phyloP scores from a whole-genome alignment of 2,888 invertebrate genomes.

The Chymomyza procnemis region DNA sequence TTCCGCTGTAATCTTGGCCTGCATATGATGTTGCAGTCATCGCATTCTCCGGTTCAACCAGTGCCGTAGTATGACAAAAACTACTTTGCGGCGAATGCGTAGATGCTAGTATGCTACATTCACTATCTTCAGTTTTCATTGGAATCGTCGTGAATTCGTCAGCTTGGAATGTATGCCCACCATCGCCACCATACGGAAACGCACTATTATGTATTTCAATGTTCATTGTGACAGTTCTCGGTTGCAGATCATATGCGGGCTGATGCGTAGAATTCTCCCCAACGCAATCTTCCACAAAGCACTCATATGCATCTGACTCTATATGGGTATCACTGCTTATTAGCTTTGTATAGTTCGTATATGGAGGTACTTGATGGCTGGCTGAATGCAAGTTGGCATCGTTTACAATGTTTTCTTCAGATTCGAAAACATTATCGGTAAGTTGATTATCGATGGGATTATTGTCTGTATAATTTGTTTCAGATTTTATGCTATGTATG shows the following conservation, averaged over 20 bases:
- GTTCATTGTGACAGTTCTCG: slow-evolving; percentile 75
- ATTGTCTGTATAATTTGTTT: slow-evolving; percentile 45
- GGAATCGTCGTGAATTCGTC: slow-evolving; percentile 66
- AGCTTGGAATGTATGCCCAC: slow-evolving; percentile 65
- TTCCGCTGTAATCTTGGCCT: slow-evolving; percentile 53
- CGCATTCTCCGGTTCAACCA: slow-evolving; percentile 50
- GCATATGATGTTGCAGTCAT: slow-evolving; percentile 48
- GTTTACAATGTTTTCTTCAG: slow-evolving; percentile 74
- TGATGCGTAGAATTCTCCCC: slow-evolving; percentile 47
- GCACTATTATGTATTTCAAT: slow-evolving; percentile 72
- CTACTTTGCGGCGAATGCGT: slow-evolving; percentile 65
- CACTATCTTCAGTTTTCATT: slow-evolving; percentile 67
- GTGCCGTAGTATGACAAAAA: slow-evolving; percentile 41
- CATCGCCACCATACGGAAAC: slow-evolving; percentile 45
- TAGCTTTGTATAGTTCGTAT: slow-evolving; percentile 28
- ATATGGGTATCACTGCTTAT: slow-evolving; percentile 1
- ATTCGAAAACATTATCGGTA: slow-evolving; percentile 61
- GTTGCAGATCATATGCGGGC: slow-evolving; percentile 42
- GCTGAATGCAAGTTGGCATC: slow-evolving; percentile 77
- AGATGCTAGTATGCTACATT: slow-evolving; percentile 66
- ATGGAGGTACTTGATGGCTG: slow-evolving; percentile 65
- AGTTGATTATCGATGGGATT: slow-evolving; percentile 40
- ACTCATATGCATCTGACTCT: slow-evolving; percentile 45
- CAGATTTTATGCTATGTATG: slow-evolving; percentile 25
- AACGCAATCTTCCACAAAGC: slow-evolving; percentile 50